phyloP scores from a whole-genome alignment of 2,797 vertebrate genomes.

The Cyprinella venusta region DNA sequence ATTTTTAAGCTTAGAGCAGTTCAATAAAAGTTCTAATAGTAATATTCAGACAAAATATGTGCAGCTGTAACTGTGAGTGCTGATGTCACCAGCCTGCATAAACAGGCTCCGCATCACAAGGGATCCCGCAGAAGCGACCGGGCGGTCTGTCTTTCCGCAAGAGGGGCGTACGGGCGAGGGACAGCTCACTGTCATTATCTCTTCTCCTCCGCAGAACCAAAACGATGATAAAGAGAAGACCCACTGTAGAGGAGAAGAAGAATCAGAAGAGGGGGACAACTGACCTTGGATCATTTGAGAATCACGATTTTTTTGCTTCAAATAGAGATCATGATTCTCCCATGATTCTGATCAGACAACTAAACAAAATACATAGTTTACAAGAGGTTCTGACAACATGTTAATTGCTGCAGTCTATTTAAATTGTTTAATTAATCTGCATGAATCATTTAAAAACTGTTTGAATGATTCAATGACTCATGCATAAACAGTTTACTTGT shows the following conservation, averaged over 20 bases:
- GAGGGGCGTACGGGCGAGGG: constrained; percentile 74
- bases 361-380: background rate
- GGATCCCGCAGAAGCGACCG: constrained; percentile 76
- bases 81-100: constrained; percentile 87
- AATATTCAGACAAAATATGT: constrained; percentile 6
- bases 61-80: background rate
- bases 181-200: constrained; percentile 71
- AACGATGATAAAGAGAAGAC: constrained; percentile 75
- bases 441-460: background rate
- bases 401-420: background rate
- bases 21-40: constrained; percentile 10
- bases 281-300: background rate
- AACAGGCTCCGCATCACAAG: constrained; percentile 82
- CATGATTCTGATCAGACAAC: background rate
- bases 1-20: constrained; percentile 7
- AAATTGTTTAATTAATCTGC: background rate
- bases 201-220: constrained; percentile 74
- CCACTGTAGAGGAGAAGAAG: constrained; percentile 67
- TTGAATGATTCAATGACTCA: background rate
- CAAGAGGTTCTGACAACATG: background rate
- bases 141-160: constrained; percentile 71
- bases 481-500: background rate
- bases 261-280: background rate
- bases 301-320: background rate
- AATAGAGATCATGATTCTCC: background rate